Evolutionary conservation across 2,888 invertebrate species (phyloP), one percentile per base, ranked within the genome.

Genomic region (Cosmorhoe ocellata): DNA sequence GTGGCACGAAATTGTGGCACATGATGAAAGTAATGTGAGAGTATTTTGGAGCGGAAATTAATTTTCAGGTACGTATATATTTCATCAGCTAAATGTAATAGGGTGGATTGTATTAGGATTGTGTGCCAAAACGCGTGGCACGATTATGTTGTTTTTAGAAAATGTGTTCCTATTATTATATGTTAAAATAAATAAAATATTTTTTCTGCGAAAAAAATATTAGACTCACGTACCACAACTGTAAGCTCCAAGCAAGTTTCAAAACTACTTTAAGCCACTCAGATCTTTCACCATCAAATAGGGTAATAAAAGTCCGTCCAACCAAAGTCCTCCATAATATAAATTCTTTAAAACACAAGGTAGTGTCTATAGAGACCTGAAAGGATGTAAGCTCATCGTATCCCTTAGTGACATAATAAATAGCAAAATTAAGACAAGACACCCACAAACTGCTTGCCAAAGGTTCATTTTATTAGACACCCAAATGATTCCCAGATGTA

Each of bases 1-100:
- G 51, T 50, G 53, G 59, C 52, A 55, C 51, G 56, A 54, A 58
- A 62, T 54, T 58, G 58, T 62, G 56, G 56, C 62, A 62, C 54
- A 56, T 54, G 59, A 58, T 56, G 56, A 59, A 56, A 58, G 57
- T 61, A 57, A 61, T 54, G 52, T 42, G 55, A 56, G 54, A 56
- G 44, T 45, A 48, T 51, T 56, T 51, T 38, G 37, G 43, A 51
- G 51, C 50, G 50, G 56, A 57, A 49, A 59, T 61, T 61, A 56
- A 62, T 62, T 56, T 51, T 42, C 47, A 48, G 51, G 51, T 47
- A 41, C 27, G 51, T 56, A 49, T 53, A 47, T 52, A 48, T 45
- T 53, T 53, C 48, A 44, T 53, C 39, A 49, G 44, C 43, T 48
- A 40, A 40, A 48, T 32, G 43, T 39, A 43, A 42, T 38, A 34